Percentiles rank a stretch among this genome's conserved stretches.
Conservation (phyloP, 92 coral and sea anemone species). For the Plumapathes pennacea region DNA sequence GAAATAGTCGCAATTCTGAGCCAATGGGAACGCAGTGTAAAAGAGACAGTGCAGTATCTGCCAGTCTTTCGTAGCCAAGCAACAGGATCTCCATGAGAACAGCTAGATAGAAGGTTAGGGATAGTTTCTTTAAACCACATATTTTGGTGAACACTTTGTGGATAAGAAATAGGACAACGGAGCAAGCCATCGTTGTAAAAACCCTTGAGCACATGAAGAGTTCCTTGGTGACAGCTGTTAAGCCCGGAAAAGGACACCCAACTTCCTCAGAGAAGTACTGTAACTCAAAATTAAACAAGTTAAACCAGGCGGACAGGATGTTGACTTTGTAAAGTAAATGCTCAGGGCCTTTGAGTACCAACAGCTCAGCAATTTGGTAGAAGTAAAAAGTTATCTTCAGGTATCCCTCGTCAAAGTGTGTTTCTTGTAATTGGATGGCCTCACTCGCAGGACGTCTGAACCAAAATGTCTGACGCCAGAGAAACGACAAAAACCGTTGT, state of each 20-base stretch:
- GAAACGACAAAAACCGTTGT: not conserved
- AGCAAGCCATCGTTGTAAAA: slow-evolving; percentile 33
- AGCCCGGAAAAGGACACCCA: slow-evolving; percentile 59
- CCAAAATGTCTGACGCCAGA: not conserved
- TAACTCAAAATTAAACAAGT: slow-evolving; percentile 30
- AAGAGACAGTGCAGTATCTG: slow-evolving; percentile 40
- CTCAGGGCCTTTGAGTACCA: not conserved
- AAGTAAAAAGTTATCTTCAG: slow-evolving; percentile 7
- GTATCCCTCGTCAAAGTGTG: not conserved
- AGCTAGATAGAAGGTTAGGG: slow-evolving; percentile 26
- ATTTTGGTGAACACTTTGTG: slow-evolving; percentile 26
- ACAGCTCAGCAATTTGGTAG: slow-evolving; percentile 9
- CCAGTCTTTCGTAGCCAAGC: slow-evolving; percentile 51
- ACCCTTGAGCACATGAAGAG: slow-evolving; percentile 42
- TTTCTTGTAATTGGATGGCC: too few species aligned
- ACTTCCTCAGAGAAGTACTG: slow-evolving; percentile 6
- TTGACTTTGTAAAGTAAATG: not conserved
- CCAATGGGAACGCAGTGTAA: slow-evolving; percentile 53
- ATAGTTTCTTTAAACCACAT: slow-evolving; percentile 12
- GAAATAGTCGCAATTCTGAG: slow-evolving; percentile 16
- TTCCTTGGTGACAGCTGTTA: slow-evolving; percentile 61
- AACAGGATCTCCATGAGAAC: slow-evolving; percentile 48
- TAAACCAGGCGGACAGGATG: not conserved
- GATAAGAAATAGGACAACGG: slow-evolving; percentile 22
- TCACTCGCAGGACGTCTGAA: not conserved